Conservation (phyloP, 2,888 invertebrate genomes). For the Linnaemya tessellans region DNA sequence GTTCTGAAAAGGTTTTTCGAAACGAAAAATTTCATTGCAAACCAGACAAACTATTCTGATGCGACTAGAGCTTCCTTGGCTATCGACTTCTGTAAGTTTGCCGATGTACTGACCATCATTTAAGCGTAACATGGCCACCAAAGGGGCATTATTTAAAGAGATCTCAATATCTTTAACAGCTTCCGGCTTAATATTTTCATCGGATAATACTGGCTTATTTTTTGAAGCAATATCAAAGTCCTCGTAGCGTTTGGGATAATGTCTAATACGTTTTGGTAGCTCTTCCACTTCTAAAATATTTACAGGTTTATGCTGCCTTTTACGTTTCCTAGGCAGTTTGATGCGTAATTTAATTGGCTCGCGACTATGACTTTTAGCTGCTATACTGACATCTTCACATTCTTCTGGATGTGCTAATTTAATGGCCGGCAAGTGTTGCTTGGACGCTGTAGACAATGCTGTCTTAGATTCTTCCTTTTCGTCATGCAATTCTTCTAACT, state of each 20-base stretch:
- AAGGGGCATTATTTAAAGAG: neutral
- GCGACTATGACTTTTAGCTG: neutral
- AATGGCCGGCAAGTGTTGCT: neutral
- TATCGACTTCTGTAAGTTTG: slow-evolving; percentile 32
- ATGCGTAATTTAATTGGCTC: slow-evolving; percentile 39
- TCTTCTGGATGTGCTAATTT: neutral
- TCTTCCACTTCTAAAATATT: neutral
- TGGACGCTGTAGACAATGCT: neutral
- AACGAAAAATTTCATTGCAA: slow-evolving; percentile 29
- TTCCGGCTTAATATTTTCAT: neutral
- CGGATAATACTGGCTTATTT: neutral
- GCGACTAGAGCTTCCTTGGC: neutral
- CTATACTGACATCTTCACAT: neutral
- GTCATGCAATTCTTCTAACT: neutral
- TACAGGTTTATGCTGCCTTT: neutral
- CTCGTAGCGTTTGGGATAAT: slow-evolving; percentile 84
- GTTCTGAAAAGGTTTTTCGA: slow-evolving; percentile 45
- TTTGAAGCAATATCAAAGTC: slow-evolving; percentile 37
- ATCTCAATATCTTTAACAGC: neutral
- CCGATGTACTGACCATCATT: slow-evolving; percentile 16
- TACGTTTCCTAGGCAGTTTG: slow-evolving; percentile 24
- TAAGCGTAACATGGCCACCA: slow-evolving; percentile 48
- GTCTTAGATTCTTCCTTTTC: neutral
- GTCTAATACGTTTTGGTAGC: slow-evolving; percentile 41
- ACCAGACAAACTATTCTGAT: slow-evolving; percentile 47